Percentiles rank a stretch among this genome's conserved stretches.
Conservation (phyloP, 2,797 vertebrate genomes). For the Manis crassicaudata region DNA sequence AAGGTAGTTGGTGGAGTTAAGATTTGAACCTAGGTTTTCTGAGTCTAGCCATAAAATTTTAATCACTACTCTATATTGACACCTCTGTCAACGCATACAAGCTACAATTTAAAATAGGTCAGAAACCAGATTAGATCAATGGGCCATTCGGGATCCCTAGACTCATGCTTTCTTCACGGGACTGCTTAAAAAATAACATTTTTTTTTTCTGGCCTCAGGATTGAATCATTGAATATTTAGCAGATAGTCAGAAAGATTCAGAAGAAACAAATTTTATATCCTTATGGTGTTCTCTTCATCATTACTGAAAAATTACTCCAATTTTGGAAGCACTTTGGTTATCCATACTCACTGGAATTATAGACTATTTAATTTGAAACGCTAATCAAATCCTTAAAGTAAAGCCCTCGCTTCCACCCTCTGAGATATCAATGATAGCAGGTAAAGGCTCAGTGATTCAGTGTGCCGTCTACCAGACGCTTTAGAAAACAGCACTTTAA, state of each 20-base stretch:
- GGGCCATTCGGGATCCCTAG: not conserved
- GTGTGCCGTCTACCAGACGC: not conserved
- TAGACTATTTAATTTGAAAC: constrained; percentile 48
- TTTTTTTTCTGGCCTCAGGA: not conserved
- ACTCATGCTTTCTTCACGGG: not conserved
- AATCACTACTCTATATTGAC: not conserved
- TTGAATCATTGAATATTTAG: not conserved
- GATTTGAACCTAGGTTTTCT: not conserved
- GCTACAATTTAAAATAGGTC: not conserved
- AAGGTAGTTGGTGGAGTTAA: not conserved
- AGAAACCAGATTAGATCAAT: not conserved
- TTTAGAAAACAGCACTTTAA: not conserved
- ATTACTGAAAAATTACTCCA: constrained; percentile 26
- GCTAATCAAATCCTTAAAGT: constrained; percentile 34
- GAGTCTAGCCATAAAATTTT: not conserved
- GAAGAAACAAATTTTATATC: not conserved
- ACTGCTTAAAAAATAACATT: not conserved
- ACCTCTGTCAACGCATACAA: not conserved
- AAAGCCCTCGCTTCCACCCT: not conserved
- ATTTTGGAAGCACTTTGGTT: constrained; percentile 36
- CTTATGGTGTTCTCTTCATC: not conserved
- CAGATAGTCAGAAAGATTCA: constrained; percentile 26
- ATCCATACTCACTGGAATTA: not conserved
- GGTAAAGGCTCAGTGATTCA: not conserved
- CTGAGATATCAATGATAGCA: not conserved